Percentiles rank a stretch among this genome's conserved stretches.
Conservation (phyloP, 2,888 invertebrate species). For the Drosophila meridionalis region DNA sequence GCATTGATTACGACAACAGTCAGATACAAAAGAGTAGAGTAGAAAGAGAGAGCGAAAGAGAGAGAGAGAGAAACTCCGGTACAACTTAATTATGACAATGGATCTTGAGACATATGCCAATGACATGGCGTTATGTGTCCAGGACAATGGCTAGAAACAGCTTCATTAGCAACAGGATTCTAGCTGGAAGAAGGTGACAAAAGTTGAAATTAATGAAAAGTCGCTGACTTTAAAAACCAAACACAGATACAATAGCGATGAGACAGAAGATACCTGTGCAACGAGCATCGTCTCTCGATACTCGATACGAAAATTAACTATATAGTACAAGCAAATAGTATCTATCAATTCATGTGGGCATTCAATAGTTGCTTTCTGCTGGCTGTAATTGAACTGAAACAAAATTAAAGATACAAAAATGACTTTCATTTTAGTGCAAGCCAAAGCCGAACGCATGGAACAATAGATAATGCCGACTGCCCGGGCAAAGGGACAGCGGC, state of each 20-base stretch:
- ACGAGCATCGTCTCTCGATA: background rate
- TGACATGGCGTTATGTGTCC: constrained; percentile 59
- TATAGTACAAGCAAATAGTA: constrained; percentile 11
- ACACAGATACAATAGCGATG: background rate
- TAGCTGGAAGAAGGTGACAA: constrained; percentile 35
- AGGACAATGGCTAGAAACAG: constrained; percentile 52
- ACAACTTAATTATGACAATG: constrained; percentile 62
- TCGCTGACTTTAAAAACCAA: constrained; percentile 32
- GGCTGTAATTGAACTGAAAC: constrained; percentile 53
- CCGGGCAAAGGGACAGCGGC: constrained; percentile 33
- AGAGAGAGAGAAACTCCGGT: background rate
- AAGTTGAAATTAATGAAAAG: constrained; percentile 48
- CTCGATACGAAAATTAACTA: constrained; percentile 10
- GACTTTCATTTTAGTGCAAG: constrained; percentile 78
- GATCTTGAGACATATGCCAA: constrained; percentile 45
- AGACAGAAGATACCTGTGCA: constrained; percentile 20
- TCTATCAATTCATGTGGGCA: constrained; percentile 17
- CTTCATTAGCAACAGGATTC: constrained; percentile 62
- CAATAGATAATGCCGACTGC: constrained; percentile 64
- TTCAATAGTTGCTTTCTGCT: constrained; percentile 44
- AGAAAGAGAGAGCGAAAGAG: background rate
- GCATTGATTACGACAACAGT: constrained; percentile 55
- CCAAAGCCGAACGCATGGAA: constrained; percentile 36
- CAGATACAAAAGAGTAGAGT: constrained; percentile 29
- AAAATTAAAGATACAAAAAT: constrained; percentile 79